Evolutionary conservation across 2,797 vertebrate genomes (phyloP).

Genomic region (Molossus molossus): DNA sequence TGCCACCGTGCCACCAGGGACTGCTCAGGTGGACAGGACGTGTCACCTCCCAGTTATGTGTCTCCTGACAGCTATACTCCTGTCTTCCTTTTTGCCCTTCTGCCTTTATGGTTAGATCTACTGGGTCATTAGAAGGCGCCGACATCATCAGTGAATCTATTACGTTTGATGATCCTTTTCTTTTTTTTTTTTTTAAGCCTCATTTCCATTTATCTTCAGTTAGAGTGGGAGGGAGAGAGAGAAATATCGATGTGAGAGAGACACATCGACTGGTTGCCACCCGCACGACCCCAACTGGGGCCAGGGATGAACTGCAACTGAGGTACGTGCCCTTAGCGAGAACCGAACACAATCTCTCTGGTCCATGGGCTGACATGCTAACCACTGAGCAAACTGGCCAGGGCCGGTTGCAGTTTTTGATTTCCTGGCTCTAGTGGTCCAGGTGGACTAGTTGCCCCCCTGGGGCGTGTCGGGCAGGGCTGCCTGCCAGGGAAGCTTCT

Average conservation of each 20-base stretch:
- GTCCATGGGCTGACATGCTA: too few relatives aligned
- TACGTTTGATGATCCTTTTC: neutral
- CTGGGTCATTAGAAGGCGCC: neutral
- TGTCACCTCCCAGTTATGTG: neutral
- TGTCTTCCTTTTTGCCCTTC: neutral
- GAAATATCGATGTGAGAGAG: too few relatives aligned
- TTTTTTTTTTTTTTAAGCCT: neutral
- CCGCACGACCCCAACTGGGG: too few relatives aligned
- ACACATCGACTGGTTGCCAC: too few relatives aligned
- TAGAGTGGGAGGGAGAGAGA: too few relatives aligned
- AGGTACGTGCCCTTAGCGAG: too few relatives aligned
- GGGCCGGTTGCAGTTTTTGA: neutral
- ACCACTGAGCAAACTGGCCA: too few relatives aligned
- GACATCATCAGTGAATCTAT: rapidly evolving
- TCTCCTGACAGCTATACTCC: neutral
- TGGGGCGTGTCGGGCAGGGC: neutral
- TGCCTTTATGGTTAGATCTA: neutral
- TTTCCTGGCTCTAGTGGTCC: neutral
- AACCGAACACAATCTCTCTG: too few relatives aligned
- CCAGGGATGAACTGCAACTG: too few relatives aligned
- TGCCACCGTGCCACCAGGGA: neutral
- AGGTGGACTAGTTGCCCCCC: neutral
- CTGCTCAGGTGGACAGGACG: neutral
- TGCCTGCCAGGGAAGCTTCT: neutral
- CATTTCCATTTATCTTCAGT: too few relatives aligned